Conservation (phyloP, 2,113 vertebrate species). For the Emydura subglobosa region DNA sequence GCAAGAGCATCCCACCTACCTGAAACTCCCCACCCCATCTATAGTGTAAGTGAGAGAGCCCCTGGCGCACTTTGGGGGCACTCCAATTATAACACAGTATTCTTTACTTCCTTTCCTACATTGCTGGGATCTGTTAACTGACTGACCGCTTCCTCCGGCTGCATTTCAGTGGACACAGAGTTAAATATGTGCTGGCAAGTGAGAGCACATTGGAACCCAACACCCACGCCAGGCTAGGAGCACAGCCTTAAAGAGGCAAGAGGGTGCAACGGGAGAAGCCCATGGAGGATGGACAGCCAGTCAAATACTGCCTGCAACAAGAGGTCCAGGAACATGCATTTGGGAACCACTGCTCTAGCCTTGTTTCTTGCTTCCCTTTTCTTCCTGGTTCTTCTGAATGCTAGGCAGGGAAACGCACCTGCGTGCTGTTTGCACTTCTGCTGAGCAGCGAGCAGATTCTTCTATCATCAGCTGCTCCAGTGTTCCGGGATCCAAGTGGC, state of each 20-base stretch:
- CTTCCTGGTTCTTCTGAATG: background rate
- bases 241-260: background rate
- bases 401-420: background rate
- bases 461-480: background rate
- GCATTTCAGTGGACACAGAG: rapidly evolving
- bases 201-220: background rate
- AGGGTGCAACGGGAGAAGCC: background rate
- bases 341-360: background rate
- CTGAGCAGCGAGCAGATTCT: background rate
- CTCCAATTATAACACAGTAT: rapidly evolving
- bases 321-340: background rate
- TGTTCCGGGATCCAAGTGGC: constrained; percentile 28
- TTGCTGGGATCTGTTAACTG: background rate
- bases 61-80: background rate
- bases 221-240: background rate
- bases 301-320: background rate
- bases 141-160: background rate
- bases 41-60: background rate
- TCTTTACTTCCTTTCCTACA: rapidly evolving
- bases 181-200: background rate
- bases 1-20: background rate
- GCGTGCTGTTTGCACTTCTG: background rate
- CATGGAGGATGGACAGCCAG: background rate
- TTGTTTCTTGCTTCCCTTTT: background rate
- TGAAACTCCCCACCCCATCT: background rate